Evolutionary conservation across 2,113 vertebrate genomes (phyloP).

Genomic region (Octodon degus): DNA sequence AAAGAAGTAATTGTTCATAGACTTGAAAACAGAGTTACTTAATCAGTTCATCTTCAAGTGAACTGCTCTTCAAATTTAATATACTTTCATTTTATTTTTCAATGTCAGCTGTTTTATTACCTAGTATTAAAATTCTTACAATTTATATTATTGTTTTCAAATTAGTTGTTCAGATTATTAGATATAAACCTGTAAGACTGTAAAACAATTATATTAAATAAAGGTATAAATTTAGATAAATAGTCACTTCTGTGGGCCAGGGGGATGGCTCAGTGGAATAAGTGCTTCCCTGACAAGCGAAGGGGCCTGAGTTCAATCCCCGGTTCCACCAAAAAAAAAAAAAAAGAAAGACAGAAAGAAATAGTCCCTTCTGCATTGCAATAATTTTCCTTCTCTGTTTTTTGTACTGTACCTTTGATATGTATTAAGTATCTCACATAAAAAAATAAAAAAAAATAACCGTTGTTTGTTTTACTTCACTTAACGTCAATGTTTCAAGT

Average conservation of each 20-base stretch:
- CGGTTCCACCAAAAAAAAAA: no score
- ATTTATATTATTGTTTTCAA: no score
- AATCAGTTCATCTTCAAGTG: slow-evolving; percentile 8
- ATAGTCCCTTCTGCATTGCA: background rate
- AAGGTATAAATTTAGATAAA: background rate
- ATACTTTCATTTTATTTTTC: slow-evolving; percentile 16
- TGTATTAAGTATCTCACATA: background rate
- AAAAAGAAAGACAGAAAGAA: no score
- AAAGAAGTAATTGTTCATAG: slow-evolving; percentile 14
- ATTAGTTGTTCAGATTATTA: no score
- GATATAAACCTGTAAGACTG: no score
- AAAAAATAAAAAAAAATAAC: background rate
- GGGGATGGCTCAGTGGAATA: no score
- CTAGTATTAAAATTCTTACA: background rate
- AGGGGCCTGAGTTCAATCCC: no score
- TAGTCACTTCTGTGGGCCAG: no score
- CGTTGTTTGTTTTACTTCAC: background rate
- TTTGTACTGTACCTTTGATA: background rate
- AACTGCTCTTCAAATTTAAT: slow-evolving; percentile 36
- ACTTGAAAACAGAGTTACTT: slow-evolving; percentile 51
- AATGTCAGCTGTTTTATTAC: slow-evolving; percentile 31
- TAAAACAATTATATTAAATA: background rate
- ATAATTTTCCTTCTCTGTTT: background rate
- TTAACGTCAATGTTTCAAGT: background rate
- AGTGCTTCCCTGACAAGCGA: no score